Evolutionary conservation across 2,113 vertebrate species (phyloP).

Genomic region (Saimiri boliviensis): DNA sequence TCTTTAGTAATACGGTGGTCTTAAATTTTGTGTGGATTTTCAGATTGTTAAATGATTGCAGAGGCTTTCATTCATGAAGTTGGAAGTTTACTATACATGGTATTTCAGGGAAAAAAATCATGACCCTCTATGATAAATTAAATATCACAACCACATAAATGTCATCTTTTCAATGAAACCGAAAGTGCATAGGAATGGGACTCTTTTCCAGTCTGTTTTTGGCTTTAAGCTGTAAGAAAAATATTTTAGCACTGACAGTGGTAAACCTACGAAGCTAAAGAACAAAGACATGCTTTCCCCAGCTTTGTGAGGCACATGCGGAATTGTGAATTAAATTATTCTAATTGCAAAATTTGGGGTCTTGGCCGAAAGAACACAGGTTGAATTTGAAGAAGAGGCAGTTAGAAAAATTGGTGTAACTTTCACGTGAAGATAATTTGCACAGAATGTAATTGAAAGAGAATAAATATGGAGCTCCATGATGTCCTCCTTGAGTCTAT

Average conservation of each 20-base stretch:
- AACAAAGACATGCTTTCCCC: conserved; percentile 54
- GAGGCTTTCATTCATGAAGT: conserved; percentile 71
- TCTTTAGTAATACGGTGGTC: conserved; percentile 50
- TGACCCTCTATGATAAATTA: conserved; percentile 75
- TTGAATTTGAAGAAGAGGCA: conserved; percentile 67
- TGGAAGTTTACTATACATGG: conserved; percentile 57
- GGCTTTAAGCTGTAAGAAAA: conserved; percentile 75
- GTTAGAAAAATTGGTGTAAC: conserved; percentile 69
- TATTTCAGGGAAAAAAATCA: conserved; percentile 62
- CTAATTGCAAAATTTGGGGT: conserved; percentile 68
- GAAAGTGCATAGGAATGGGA: background rate
- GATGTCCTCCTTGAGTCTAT: conserved; percentile 37
- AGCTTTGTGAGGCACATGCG: conserved; percentile 53
- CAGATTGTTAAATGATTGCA: conserved; percentile 54
- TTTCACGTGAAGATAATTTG: conserved; percentile 50
- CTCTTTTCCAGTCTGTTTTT: conserved; percentile 50
- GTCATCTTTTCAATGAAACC: conserved; percentile 68
- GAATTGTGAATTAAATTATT: conserved; percentile 72
- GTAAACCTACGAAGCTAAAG: conserved; percentile 47
- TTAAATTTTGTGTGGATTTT: conserved; percentile 65
- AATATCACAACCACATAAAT: conserved; percentile 74
- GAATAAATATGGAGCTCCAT: conserved; percentile 61
- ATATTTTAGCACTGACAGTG: conserved; percentile 60
- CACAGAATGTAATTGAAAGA: conserved; percentile 69
- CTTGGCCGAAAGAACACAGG: conserved; percentile 55